A percentile compares a stretch with the other conserved stretches of the same genome.
Conservation (phyloP, 2,113 vertebrate genomes). For the Crotalus tigris region DNA sequence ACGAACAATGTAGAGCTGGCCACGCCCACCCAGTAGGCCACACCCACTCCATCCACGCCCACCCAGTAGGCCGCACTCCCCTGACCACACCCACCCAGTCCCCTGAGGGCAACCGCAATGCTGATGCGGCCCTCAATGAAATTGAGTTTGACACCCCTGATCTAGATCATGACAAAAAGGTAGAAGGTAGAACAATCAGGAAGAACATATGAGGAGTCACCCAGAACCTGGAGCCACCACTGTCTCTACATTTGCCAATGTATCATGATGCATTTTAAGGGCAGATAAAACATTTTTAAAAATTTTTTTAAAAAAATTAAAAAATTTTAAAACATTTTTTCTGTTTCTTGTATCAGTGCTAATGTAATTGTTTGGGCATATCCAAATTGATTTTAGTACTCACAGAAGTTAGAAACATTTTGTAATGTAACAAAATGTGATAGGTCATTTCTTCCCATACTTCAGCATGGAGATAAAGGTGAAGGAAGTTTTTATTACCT, state of each 20-base stretch:
- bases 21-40: too few species aligned
- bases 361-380: background rate
- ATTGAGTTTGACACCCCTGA: too few species aligned
- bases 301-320: too few species aligned
- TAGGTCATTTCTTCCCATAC: background rate
- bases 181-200: background rate
- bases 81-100: too few species aligned
- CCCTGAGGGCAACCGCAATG: too few species aligned
- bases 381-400: background rate
- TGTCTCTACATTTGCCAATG: too few species aligned
- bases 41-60: too few species aligned
- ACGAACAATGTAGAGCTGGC: too few species aligned
- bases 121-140: too few species aligned
- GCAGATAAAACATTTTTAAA: background rate
- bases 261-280: background rate
- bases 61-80: too few species aligned
- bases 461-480: background rate
- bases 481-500: background rate
- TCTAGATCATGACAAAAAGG: background rate
- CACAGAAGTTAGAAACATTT: background rate
- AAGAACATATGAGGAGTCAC: background rate
- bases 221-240: background rate
- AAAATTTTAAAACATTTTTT: background rate
- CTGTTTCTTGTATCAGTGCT: background rate
- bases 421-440: background rate